Percentiles rank a stretch among this genome's conserved stretches.
phyloP scores from a whole-genome alignment of 2,797 vertebrate species.

The Xyrichtys novacula region DNA sequence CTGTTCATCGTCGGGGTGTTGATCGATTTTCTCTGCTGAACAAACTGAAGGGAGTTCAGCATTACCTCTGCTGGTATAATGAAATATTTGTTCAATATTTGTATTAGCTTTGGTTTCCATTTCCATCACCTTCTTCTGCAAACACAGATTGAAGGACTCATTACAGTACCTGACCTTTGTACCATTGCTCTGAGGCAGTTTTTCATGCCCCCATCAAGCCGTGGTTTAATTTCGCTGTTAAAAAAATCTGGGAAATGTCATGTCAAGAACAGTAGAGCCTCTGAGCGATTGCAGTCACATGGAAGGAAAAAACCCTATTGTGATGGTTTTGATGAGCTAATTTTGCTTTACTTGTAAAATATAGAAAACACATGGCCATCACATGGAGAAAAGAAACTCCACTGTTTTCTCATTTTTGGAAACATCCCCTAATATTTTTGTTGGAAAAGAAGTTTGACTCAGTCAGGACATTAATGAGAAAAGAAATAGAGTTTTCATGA shows the following conservation, averaged over 20 bases:
- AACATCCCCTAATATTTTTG: not conserved
- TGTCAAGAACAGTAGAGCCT: not conserved
- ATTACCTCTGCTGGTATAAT: slow-evolving; percentile 54
- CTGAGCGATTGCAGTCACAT: not conserved
- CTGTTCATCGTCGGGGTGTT: slow-evolving; percentile 44
- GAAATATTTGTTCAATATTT: slow-evolving; percentile 68
- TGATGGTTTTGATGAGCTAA: not conserved
- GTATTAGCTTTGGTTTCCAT: slow-evolving; percentile 45
- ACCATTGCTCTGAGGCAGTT: slow-evolving; percentile 4
- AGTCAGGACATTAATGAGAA: slow-evolving; percentile 16
- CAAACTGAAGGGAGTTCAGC: slow-evolving; percentile 34
- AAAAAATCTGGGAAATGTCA: slow-evolving; percentile 2
- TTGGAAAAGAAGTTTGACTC: slow-evolving; percentile 1
- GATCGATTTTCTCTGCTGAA: slow-evolving; percentile 63
- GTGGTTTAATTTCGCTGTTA: slow-evolving; percentile 3
- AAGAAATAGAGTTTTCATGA: slow-evolving; percentile 9
- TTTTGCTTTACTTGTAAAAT: not conserved
- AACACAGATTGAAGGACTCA: slow-evolving; percentile 11
- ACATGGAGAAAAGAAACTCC: not conserved
- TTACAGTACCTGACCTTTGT: slow-evolving; percentile 10
- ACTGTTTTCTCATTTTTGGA: not conserved
- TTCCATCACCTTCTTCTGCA: slow-evolving; percentile 15
- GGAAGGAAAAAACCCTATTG: not conserved
- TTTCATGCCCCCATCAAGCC: slow-evolving; percentile 6
- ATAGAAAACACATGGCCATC: not conserved